These are phyloP conservation scores for Rallus limicola DNA, from an alignment of 2,113 vertebrate species.

Conservation along the genomic window DNA sequence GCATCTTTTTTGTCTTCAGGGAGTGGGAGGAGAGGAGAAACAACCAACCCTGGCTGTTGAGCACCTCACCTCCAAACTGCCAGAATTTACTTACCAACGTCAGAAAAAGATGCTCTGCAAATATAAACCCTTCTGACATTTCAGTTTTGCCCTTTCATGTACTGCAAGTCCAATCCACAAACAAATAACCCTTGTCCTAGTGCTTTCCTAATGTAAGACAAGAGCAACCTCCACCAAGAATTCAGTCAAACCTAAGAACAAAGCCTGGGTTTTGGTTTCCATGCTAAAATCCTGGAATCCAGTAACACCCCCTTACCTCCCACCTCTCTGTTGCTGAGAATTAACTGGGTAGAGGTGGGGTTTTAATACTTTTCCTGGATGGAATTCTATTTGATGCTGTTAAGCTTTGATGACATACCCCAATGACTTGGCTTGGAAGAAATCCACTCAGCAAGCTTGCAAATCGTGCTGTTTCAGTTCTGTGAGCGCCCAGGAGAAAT, in stretches of 20 bases:
- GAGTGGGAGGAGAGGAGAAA: background rate
- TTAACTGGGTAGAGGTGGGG: background rate
- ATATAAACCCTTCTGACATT: background rate
- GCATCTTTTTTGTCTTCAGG: background rate
- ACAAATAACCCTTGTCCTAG: background rate
- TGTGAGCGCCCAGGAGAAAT: constrained; percentile 53
- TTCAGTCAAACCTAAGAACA: background rate
- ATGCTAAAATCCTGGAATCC: background rate
- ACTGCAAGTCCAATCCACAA: background rate
- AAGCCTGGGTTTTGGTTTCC: constrained; percentile 26
- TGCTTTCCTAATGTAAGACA: background rate
- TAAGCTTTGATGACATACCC: constrained; percentile 69
- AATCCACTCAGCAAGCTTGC: constrained; percentile 65
- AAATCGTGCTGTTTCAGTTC: constrained; percentile 60
- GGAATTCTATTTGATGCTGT: constrained; percentile 61
- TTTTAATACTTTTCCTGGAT: constrained; percentile 57
- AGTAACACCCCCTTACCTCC: background rate
- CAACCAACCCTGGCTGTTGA: background rate
- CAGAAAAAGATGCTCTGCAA: background rate
- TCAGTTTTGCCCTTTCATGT: background rate
- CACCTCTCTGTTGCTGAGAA: constrained; percentile 18
- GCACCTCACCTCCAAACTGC: background rate
- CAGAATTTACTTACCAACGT: background rate
- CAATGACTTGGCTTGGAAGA: constrained; percentile 63
- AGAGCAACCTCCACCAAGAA: background rate